Evolutionary conservation across 2,113 vertebrate genomes (phyloP).

Genomic region (Heterocephalus glaber): DNA sequence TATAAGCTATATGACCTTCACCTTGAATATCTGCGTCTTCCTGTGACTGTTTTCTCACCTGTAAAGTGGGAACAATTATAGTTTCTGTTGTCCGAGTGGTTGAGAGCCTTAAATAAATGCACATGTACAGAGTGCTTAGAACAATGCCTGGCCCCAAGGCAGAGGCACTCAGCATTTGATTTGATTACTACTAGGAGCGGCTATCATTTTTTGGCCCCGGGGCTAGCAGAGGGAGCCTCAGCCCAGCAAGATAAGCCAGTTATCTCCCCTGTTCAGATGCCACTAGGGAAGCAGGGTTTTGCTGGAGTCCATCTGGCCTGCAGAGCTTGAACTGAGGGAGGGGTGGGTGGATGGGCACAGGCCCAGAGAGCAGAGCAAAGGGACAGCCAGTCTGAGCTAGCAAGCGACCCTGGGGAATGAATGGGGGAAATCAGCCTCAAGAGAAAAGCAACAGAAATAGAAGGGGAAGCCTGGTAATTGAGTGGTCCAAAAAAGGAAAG

Average conservation of each 20-base stretch:
- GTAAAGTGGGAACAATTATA: background rate
- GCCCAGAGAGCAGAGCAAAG: background rate
- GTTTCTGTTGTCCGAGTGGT: background rate
- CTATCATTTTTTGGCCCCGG: background rate
- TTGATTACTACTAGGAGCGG: background rate
- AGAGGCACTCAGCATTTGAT: background rate
- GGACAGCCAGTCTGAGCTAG: background rate
- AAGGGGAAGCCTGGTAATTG: constrained; percentile 65
- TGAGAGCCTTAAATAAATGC: background rate
- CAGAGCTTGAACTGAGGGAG: background rate
- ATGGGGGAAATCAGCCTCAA: background rate
- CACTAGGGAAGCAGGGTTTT: background rate
- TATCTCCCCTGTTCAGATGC: background rate
- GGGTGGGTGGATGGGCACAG: background rate
- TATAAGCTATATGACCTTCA: background rate
- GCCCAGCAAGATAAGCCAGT: background rate
- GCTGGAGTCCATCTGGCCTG: background rate
- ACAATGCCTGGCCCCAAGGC: background rate
- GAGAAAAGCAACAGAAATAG: constrained; percentile 64
- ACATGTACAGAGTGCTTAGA: background rate
- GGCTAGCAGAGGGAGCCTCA: background rate
- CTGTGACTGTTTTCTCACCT: background rate
- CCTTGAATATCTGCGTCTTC: background rate
- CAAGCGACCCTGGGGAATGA: constrained; percentile 16
- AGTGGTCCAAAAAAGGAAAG: constrained; percentile 38